phyloP scores from a whole-genome alignment of 2,888 invertebrate genomes.

The Synanthedon vespiformis region DNA sequence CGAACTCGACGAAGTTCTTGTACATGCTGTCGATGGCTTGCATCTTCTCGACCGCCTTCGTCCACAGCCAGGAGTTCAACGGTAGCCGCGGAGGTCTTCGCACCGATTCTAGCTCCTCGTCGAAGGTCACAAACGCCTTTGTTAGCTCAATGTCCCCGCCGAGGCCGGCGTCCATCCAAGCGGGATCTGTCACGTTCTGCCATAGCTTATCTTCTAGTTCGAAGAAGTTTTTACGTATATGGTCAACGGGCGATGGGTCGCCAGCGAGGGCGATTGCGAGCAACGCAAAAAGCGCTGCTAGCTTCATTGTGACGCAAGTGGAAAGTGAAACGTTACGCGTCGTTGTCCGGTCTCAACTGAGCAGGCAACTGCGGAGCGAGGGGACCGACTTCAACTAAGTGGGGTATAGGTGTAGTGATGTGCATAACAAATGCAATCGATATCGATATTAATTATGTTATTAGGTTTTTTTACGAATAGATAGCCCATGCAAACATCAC shows the following conservation, averaged over 20 bases:
- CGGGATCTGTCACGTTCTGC: slow-evolving; percentile 50
- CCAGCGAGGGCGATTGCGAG: slow-evolving; percentile 28
- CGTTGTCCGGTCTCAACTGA: slow-evolving; percentile 42
- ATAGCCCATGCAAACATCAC: not conserved
- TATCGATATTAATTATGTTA: not conserved
- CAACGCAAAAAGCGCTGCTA: slow-evolving; percentile 39
- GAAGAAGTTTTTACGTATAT: slow-evolving; percentile 70
- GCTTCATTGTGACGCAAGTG: slow-evolving; percentile 30
- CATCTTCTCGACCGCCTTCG: slow-evolving; percentile 71
- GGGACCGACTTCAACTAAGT: slow-evolving; percentile 30
- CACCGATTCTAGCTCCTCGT: slow-evolving; percentile 55
- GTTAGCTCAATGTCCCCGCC: slow-evolving; percentile 71
- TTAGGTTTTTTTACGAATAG: not conserved
- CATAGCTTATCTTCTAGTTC: slow-evolving; percentile 68
- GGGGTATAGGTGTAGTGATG: slow-evolving; percentile 37
- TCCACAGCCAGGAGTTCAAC: slow-evolving; percentile 73
- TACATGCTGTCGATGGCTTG: slow-evolving; percentile 75
- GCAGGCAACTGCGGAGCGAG: slow-evolving; percentile 25
- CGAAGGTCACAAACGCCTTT: slow-evolving; percentile 67
- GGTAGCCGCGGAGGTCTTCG: slow-evolving; percentile 31
- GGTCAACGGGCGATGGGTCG: slow-evolving; percentile 65
- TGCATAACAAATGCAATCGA: slow-evolving; percentile 5
- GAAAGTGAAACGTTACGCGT: slow-evolving; percentile 24
- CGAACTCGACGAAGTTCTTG: slow-evolving; percentile 74
- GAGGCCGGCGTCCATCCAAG: slow-evolving; percentile 39